Percentiles rank a stretch among this genome's conserved stretches.
Conservation (phyloP, 2,888 invertebrate genomes). For the Hydraecia micacea region DNA sequence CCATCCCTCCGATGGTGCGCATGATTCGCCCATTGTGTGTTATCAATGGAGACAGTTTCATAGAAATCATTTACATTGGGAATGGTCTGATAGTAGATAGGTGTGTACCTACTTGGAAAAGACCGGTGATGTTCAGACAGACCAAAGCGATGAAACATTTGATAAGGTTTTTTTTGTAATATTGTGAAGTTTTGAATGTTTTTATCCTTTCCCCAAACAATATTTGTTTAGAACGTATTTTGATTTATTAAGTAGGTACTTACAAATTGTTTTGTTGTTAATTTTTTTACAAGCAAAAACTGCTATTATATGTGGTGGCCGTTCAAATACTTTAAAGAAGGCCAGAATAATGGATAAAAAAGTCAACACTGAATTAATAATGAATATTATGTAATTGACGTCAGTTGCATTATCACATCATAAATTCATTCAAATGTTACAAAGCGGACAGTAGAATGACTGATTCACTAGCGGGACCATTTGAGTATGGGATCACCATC, state of each 20-base stretch:
- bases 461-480: neutral
- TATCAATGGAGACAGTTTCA: constrained; percentile 67
- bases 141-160: neutral
- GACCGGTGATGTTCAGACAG: neutral
- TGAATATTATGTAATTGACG: neutral
- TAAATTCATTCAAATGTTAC: neutral
- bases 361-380: neutral
- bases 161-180: too few species aligned
- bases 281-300: neutral
- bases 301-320: neutral
- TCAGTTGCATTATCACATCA: constrained; percentile 9
- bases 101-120: neutral
- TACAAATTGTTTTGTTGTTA: neutral
- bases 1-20: constrained; percentile 65
- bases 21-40: constrained; percentile 77
- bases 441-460: neutral
- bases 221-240: neutral
- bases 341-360: neutral
- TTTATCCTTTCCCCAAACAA: neutral
- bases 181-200: neutral
- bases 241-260: neutral
- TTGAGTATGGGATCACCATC: neutral
- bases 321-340: neutral
- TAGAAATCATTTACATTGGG: constrained; percentile 63
- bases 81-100: constrained; percentile 30